Base-by-base conservation (phyloP, 2,888 invertebrate species). In the Microchrysa polita region DNA sequence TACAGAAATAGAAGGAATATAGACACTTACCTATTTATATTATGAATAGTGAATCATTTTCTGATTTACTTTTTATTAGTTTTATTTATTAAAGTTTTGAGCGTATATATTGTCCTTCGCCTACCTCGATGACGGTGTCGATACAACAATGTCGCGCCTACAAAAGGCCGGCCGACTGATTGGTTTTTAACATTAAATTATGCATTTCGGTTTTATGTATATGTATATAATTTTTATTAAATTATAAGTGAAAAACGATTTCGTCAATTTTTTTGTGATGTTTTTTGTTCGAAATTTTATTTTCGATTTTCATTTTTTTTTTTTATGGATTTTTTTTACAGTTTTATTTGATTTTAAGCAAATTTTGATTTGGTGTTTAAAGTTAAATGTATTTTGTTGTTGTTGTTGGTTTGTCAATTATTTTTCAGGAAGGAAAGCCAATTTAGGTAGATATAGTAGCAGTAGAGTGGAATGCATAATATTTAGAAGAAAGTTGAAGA, bases 91-190 rank as follows among this genome's bases (percentile, higher is more conserved):
- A 5, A 5, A 34, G 27, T 34, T 42, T 71, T 61, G 48, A 52
- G 67, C 34, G 63, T 67, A 48, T n/a, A n/a, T 44, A 10, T 65
- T 67, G 67, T 73, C 71, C 71, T 67, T 75, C 80, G 81, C 82
- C 81, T 84, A 84, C 81, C 83, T 82, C 79, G 83, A 80, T 79
- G 83, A 79, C 78, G 84, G 84, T 78, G 84, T 81, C 74, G 83
- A 80, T 78, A 84, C 83, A 79, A 82, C 82, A 79, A 83, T 83
- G 80, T 84, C 84, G 79, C 84, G 82, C 82, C 84, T 84, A 83
- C 84, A 84, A 82, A 84, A 84, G 79, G 82, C 83, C 81, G 84
- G 84, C 77, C 84, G 83, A 81, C 84, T 84, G n/a, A 81, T 74
- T 73, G 61, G 72, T 48, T 67, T 67, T 63, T 73, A 44, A n/a